These are phyloP conservation scores for Metallyticus violacea DNA, from an alignment of 2,888 invertebrate genomes.

Conservation along the genomic window DNA sequence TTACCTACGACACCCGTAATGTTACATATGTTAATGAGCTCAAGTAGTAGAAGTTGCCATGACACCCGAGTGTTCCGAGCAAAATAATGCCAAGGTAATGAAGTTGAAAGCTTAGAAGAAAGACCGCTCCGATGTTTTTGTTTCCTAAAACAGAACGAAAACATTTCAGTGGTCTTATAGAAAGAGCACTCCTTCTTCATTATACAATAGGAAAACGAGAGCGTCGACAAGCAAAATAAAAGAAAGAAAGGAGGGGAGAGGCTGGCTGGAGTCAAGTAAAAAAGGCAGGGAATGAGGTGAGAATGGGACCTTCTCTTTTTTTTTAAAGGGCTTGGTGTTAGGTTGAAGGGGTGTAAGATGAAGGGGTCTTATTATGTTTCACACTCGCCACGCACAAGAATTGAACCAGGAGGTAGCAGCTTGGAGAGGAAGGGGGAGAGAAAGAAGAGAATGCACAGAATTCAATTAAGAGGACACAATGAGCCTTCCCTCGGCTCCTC, in stretches of 20 bases:
- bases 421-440: neutral
- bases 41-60: neutral
- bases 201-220: neutral
- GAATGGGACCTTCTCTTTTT: neutral
- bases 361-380: constrained; percentile 9
- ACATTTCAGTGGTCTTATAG: neutral
- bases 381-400: neutral
- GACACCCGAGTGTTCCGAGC: neutral
- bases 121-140: neutral
- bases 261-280: neutral
- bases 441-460: constrained; percentile 8
- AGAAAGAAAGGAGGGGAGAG: no score
- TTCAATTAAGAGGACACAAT: constrained; percentile 14
- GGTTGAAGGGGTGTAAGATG: neutral
- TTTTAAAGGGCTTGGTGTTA: neutral
- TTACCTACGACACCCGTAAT: neutral
- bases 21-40: neutral
- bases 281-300: neutral
- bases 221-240: neutral
- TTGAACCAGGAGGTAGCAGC: neutral
- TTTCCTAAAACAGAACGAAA: neutral
- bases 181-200: neutral
- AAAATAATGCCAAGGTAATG: neutral
- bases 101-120: neutral
- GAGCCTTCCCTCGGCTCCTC: neutral